Conservation (phyloP, 1,140 invertebrate genomes). For the Drosophila pandora region DNA sequence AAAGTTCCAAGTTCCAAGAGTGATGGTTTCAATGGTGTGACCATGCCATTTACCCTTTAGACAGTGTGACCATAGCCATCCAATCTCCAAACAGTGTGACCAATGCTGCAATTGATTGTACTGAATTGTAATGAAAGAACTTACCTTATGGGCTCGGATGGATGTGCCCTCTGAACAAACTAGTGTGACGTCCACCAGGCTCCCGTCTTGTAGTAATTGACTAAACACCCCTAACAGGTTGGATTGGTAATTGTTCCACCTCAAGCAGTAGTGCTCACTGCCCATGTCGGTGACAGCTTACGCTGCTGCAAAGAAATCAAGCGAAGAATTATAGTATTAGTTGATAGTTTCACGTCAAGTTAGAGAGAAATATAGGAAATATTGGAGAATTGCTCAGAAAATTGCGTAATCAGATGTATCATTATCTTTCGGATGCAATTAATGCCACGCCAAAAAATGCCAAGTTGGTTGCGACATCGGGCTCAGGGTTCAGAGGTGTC, state of each 20-base stretch:
- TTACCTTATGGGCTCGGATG: constrained; percentile 95
- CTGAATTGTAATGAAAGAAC: neutral
- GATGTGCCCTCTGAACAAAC: constrained; percentile 96
- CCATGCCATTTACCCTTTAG: no score
- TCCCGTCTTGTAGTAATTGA: constrained; percentile 96
- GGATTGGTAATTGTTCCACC: constrained; percentile 98
- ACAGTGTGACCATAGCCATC: no score
- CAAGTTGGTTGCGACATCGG: constrained; percentile 53
- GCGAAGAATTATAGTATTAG: no score
- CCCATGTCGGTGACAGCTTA: constrained; percentile 95
- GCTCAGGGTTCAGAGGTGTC: constrained; percentile 71
- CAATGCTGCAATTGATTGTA: neutral
- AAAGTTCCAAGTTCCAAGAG: no score
- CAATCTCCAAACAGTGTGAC: neutral
- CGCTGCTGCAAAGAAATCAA: constrained; percentile 86
- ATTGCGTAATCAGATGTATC: constrained; percentile 56
- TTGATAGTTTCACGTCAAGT: no score
- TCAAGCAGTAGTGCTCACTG: constrained; percentile 98
- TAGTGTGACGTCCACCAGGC: constrained; percentile 97
- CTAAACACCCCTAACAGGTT: constrained; percentile 97
- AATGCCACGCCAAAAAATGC: constrained; percentile 57
- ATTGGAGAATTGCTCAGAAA: neutral
- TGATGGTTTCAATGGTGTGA: no score
- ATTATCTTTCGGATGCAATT: constrained; percentile 55
- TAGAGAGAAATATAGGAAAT: no score